phyloP scores from a whole-genome alignment of 2,797 vertebrate species.

The Pangasius sanitwongsei region DNA sequence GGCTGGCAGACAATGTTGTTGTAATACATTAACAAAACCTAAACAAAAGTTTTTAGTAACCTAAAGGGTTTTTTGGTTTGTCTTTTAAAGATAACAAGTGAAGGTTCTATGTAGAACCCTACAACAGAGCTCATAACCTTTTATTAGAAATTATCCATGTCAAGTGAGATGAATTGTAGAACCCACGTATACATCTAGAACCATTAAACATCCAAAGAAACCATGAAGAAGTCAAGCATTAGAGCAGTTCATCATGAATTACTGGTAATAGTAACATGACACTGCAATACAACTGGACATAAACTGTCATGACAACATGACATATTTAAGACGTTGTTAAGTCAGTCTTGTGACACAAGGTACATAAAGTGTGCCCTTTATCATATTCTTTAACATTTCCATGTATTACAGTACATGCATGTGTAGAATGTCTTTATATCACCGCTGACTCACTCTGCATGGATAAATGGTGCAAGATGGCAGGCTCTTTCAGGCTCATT shows the following conservation, averaged over 20 bases:
- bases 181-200: neutral
- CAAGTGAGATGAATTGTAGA: neutral
- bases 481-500: constrained; percentile 20
- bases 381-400: neutral
- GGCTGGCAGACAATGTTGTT: neutral
- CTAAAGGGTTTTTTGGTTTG: neutral
- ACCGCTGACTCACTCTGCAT: neutral
- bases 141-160: neutral
- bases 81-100: neutral
- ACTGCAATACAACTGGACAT: neutral
- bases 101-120: neutral
- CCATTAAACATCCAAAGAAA: neutral
- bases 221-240: neutral
- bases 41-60: neutral
- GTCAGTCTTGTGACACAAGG: neutral
- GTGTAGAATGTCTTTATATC: neutral
- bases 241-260: neutral
- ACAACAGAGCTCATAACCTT: neutral
- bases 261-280: neutral
- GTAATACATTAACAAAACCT: neutral
- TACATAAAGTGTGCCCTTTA: neutral
- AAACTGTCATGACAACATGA: neutral
- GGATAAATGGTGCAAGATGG: constrained; percentile 27
- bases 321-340: neutral
- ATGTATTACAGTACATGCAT: neutral